Evolutionary conservation across 1,140 invertebrate species (phyloP).

Genomic region (Homarus americanus): DNA sequence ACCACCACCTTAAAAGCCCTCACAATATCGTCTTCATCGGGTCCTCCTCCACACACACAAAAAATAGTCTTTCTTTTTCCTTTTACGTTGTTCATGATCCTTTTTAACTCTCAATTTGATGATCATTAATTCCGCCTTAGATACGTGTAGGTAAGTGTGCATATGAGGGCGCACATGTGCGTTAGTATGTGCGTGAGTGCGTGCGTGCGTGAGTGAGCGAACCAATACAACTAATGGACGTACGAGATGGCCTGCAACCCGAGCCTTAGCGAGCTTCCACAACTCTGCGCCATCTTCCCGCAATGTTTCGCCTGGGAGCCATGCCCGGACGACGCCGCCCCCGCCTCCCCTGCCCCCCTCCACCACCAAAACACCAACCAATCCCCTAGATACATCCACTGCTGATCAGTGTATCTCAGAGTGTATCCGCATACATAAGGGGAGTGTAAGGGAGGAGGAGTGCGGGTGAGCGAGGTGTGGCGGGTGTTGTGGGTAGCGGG

Average conservation of each 20-base stretch:
- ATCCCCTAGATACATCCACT: not conserved
- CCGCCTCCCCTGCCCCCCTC: not conserved
- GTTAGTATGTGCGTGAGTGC: slow-evolving; percentile 57
- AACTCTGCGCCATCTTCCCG: slow-evolving; percentile 54
- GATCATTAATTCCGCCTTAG: not conserved
- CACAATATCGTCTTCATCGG: not conserved
- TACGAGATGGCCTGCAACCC: slow-evolving; percentile 70
- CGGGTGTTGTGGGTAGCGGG: slow-evolving; percentile 38
- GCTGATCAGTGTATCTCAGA: not conserved
- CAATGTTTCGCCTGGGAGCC: slow-evolving; percentile 49
- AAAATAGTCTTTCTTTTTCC: not conserved
- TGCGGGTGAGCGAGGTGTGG: slow-evolving; percentile 33
- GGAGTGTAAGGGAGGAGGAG: not conserved
- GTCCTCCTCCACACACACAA: not conserved
- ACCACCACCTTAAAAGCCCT: slow-evolving; percentile 39
- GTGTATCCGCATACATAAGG: not conserved
- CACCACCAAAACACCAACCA: not conserved
- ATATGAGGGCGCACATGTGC: slow-evolving; percentile 29
- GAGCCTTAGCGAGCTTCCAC: slow-evolving; percentile 56
- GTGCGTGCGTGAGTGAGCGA: slow-evolving; percentile 71
- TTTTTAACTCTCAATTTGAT: not conserved
- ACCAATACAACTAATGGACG: slow-evolving; percentile 72
- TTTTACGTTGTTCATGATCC: too few species aligned
- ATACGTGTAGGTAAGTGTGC: slow-evolving; percentile 14
- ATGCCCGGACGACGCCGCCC: not conserved